Evolutionary conservation across 2,888 invertebrate species (phyloP).

Genomic region (Blomia tropicalis): DNA sequence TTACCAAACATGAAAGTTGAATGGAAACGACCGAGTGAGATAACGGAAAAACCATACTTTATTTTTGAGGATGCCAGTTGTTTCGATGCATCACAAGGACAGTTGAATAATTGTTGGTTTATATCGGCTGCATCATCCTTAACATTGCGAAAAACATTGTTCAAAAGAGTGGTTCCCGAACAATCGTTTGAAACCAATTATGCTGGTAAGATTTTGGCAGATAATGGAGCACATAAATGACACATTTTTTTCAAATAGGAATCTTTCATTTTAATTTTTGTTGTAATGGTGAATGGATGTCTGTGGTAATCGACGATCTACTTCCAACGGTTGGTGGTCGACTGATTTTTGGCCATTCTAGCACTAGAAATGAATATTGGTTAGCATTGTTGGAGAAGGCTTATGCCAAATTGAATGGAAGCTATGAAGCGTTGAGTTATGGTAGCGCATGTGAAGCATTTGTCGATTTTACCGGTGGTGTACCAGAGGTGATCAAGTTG

Average conservation of each 20-base stretch:
- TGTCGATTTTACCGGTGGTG: not conserved
- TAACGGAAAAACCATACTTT: not conserved
- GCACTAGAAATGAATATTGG: not conserved
- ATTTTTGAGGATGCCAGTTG: not conserved
- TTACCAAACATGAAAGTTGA: not conserved
- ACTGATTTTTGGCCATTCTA: not conserved
- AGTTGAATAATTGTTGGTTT: conserved; percentile 5
- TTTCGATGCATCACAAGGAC: not conserved
- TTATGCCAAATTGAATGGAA: conserved; percentile 5
- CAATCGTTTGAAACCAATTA: not conserved
- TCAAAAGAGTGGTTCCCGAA: not conserved
- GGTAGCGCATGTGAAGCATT: not conserved
- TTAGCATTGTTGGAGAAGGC: conserved; percentile 6
- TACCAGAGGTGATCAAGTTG: not conserved
- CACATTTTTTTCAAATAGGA: too few species aligned
- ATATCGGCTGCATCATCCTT: not conserved
- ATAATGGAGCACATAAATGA: too few species aligned
- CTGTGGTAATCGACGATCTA: not conserved
- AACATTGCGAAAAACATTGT: not conserved
- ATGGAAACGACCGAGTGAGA: not conserved
- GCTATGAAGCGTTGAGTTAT: not conserved
- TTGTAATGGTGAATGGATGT: not conserved
- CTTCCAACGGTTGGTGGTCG: not conserved
- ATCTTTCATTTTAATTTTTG: not conserved
- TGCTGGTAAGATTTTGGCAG: too few species aligned